Base-by-base conservation (phyloP, 2,113 vertebrate genomes). In the Puma concolor region DNA sequence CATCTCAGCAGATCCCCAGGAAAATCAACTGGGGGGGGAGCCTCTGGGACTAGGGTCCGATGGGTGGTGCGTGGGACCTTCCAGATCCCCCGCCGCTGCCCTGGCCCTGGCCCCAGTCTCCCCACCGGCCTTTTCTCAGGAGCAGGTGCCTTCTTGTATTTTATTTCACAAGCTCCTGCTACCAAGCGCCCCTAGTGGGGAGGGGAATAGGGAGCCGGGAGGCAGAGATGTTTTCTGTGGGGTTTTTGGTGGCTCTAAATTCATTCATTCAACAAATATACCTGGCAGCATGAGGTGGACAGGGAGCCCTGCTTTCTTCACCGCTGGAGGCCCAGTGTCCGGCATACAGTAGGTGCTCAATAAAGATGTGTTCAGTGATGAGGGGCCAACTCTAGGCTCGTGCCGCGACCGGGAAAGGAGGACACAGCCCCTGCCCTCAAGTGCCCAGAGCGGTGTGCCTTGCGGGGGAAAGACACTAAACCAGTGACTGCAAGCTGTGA, bases 1-100 rank as follows among this genome's bases (percentile, higher is more conserved):
- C 52, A 54, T 57, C 72, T 90, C 10, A 2, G 88, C 60, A 84
- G 88, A 88, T 74, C 69, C 74, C 77, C 64, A 67, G 60, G 81
- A 97, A 94, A 91, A 96, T 82, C 88, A 91, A 67, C 88, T 74
- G 54, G 69, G 48, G 67, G 48, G 67, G 48, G 54, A 77, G 50
- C 54, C 14, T 10, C 92, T 19, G 16, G 52, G 36, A 69, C n/a
- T 60, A 54, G 54, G 82, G 54, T 92, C 87, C 71, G 36, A 64
- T 54, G 86, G 67, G 82, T 67, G 14, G 33, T 8, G 12, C 7
- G 14, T 41, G 41, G 83, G 60, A 52, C 21, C 54, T 92, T 5
- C 0, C 17, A 48, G 69, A 69, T 52, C 36, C 38, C 54, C n/a
- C 12, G 15, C 52, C 11, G 50, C 50, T 8, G 13, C 15, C 60